These are phyloP conservation scores for Malurus elegans DNA, from an alignment of 2,113 vertebrate species.

Conservation along the genomic window DNA sequence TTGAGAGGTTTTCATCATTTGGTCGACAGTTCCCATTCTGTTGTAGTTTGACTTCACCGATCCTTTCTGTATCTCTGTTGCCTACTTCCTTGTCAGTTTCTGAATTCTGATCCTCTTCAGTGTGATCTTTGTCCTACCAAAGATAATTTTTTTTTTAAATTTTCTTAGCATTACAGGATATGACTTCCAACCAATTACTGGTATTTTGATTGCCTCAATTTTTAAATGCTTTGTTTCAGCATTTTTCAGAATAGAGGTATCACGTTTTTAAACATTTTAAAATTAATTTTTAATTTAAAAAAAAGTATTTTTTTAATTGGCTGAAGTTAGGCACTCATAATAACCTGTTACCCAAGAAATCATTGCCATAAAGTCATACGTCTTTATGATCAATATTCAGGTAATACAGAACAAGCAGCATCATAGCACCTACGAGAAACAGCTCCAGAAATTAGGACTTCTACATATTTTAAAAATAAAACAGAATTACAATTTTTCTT, in stretches of 20 bases:
- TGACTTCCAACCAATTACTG: neutral
- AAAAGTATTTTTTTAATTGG: neutral
- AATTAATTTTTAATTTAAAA: neutral
- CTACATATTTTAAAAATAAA: neutral
- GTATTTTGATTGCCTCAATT: neutral
- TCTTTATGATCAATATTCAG: neutral
- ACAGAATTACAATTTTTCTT: neutral
- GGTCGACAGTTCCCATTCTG: constrained; percentile 87
- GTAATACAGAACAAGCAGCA: neutral
- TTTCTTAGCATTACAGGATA: neutral
- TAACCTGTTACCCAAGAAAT: neutral
- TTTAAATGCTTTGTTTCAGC: neutral
- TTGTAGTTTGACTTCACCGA: constrained; percentile 68
- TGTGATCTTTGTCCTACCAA: constrained; percentile 71
- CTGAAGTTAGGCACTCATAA: neutral
- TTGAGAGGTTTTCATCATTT: constrained; percentile 67
- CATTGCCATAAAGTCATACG: neutral
- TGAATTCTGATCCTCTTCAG: constrained; percentile 68
- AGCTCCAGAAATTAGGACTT: neutral
- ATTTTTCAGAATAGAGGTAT: neutral
- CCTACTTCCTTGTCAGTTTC: constrained; percentile 71
- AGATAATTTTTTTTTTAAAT: neutral
- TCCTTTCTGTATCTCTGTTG: constrained; percentile 69
- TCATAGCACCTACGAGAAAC: neutral
- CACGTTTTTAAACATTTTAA: neutral